These are phyloP conservation scores for Euphydryas editha DNA, from an alignment of 2,888 invertebrate species.

Conservation along the genomic window DNA sequence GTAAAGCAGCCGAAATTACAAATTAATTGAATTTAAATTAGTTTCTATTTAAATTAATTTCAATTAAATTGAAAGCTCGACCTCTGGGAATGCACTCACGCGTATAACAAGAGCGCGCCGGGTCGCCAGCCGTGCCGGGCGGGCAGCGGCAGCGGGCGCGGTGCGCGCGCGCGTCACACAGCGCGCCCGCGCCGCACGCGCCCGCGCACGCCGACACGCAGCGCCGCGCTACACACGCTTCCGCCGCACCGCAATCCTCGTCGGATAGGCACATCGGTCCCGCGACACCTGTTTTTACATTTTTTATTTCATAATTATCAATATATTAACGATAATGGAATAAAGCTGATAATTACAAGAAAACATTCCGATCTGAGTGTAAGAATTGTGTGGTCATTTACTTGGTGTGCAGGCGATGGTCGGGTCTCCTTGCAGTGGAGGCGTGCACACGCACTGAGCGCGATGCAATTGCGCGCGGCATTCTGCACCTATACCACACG, in stretches of 20 bases:
- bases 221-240: slow-evolving; percentile 90
- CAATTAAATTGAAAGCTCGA: too few species aligned
- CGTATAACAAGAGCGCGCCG: slow-evolving; percentile 92
- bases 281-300: slow-evolving; percentile 60
- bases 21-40: background rate
- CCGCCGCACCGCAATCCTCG: slow-evolving; percentile 89
- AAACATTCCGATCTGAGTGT: background rate
- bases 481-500: slow-evolving; percentile 91
- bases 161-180: slow-evolving; percentile 90
- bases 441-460: slow-evolving; percentile 90
- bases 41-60: background rate
- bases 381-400: slow-evolving; percentile 40
- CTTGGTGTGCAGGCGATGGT: slow-evolving; percentile 88
- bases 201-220: slow-evolving; percentile 93
- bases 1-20: too few species aligned
- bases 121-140: slow-evolving; percentile 94
- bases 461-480: slow-evolving; percentile 90
- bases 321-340: background rate
- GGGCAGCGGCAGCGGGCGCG: slow-evolving; percentile 93
- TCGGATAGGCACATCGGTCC: slow-evolving; percentile 88
- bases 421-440: slow-evolving; percentile 91
- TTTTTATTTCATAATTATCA: background rate
- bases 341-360: background rate
- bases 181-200: slow-evolving; percentile 91
- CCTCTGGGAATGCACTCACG: slow-evolving; percentile 84